phyloP scores from a whole-genome alignment of 2,113 vertebrate species.

The Coreoperca whiteheadi region DNA sequence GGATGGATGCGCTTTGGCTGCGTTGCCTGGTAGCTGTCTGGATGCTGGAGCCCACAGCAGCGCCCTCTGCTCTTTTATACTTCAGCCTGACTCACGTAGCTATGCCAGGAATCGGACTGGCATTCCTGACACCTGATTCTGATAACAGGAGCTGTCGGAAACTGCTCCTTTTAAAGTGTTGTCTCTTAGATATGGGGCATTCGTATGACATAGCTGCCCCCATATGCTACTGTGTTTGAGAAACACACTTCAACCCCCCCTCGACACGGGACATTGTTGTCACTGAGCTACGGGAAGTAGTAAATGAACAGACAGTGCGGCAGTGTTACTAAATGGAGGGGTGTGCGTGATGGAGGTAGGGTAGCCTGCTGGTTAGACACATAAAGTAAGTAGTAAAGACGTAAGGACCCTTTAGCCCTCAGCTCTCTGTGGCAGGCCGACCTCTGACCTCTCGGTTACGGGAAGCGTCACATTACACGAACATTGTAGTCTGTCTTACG shows the following conservation, averaged over 20 bases:
- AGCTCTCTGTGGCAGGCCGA: too few relatives aligned
- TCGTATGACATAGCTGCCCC: constrained; percentile 69
- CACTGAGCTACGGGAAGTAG: constrained; percentile 59
- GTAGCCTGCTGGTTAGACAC: neutral
- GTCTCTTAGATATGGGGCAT: constrained; percentile 70
- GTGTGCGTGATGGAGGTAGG: constrained; percentile 36
- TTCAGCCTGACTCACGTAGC: constrained; percentile 48
- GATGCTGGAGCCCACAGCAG: constrained; percentile 52
- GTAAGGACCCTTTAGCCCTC: too few relatives aligned
- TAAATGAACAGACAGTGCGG: constrained; percentile 35
- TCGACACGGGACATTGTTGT: constrained; percentile 43
- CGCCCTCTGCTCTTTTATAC: constrained; percentile 80
- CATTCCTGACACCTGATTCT: constrained; percentile 85
- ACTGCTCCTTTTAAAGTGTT: constrained; percentile 83
- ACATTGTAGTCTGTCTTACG: too few relatives aligned
- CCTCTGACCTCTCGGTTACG: too few relatives aligned
- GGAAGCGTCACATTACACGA: too few relatives aligned
- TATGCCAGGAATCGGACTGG: constrained; percentile 80
- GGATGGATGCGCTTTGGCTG: constrained; percentile 16
- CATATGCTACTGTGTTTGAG: constrained; percentile 53
- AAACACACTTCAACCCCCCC: constrained; percentile 44
- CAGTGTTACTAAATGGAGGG: constrained; percentile 51
- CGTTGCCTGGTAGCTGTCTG: constrained; percentile 40
- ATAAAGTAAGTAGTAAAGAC: too few relatives aligned
- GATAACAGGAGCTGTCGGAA: constrained; percentile 84